phyloP scores from a whole-genome alignment of 2,797 vertebrate genomes.

The Alectoris magna region DNA sequence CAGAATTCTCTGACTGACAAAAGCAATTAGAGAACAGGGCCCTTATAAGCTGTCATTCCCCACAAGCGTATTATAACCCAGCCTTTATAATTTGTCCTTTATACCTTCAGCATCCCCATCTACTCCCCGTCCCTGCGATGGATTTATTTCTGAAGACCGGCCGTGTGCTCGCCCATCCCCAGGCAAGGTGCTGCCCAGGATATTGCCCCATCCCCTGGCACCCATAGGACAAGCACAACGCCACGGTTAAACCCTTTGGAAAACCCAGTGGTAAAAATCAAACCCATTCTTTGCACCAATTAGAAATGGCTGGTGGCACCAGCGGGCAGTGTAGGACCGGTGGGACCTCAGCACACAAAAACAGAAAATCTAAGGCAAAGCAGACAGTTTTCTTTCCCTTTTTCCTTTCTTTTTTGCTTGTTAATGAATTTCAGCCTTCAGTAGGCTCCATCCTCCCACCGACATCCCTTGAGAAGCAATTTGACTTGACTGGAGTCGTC shows the following conservation, averaged over 20 bases:
- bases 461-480: not conserved
- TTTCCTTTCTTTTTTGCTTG: not conserved
- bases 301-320: not conserved
- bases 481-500: not conserved
- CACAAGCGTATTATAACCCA: slow-evolving; percentile 61
- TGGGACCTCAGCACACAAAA: not conserved
- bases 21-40: slow-evolving; percentile 60
- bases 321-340: not conserved
- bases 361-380: not conserved
- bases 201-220: too few relatives aligned
- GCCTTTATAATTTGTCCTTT: slow-evolving; percentile 71
- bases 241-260: not conserved
- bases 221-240: not conserved
- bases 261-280: not conserved
- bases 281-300: not conserved
- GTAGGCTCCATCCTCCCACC: not conserved
- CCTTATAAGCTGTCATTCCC: slow-evolving; percentile 60
- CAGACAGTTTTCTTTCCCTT: not conserved
- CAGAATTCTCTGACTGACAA: slow-evolving; percentile 53
- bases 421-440: not conserved
- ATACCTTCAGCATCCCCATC: slow-evolving; percentile 11
- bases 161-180: not conserved
- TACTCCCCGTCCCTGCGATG: not conserved
- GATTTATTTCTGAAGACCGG: slow-evolving; percentile 44
- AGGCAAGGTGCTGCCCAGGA: not conserved